Conservation (phyloP, 2,888 invertebrate species). For the Oxystoma pomonae region DNA sequence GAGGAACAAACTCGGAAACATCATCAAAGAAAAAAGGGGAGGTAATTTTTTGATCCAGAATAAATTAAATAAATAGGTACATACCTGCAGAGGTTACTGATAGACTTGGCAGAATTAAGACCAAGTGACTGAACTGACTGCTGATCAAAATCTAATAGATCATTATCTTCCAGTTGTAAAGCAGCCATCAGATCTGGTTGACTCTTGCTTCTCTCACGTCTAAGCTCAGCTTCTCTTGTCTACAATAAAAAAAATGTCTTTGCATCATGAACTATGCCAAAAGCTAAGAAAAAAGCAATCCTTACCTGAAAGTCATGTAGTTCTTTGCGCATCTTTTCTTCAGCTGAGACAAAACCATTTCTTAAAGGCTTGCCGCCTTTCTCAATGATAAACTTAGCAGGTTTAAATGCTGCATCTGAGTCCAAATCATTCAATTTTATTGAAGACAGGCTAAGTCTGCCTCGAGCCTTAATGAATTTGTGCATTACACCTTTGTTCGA, state of each 20-base stretch:
- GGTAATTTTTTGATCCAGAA: too few species aligned
- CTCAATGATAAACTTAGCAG: conserved; percentile 43
- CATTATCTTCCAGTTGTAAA: conserved; percentile 52
- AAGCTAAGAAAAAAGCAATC: not conserved
- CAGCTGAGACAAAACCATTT: conserved; percentile 79
- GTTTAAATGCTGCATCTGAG: conserved; percentile 33
- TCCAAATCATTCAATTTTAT: conserved; percentile 32
- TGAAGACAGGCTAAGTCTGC: conserved; percentile 55
- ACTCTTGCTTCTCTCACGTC: conserved; percentile 61
- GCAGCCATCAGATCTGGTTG: conserved; percentile 61
- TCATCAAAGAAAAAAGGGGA: too few species aligned
- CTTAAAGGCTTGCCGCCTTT: conserved; percentile 58
- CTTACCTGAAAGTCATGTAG: conserved; percentile 69
- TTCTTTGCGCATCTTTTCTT: conserved; percentile 74
- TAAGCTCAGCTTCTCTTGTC: conserved; percentile 50
- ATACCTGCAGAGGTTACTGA: conserved; percentile 28
- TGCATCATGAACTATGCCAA: too few species aligned
- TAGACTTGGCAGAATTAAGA: conserved; percentile 31
- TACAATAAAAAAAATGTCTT: not conserved
- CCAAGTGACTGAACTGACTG: not conserved
- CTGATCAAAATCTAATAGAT: conserved; percentile 20
- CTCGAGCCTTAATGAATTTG: conserved; percentile 75
- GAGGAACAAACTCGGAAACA: too few species aligned
- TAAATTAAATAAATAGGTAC: too few species aligned
- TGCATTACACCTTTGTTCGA: conserved; percentile 73